Evolutionary conservation across 2,113 vertebrate genomes (phyloP), one percentile per base, ranked within the genome.

Genomic region (Oenanthe melanoleuca): DNA sequence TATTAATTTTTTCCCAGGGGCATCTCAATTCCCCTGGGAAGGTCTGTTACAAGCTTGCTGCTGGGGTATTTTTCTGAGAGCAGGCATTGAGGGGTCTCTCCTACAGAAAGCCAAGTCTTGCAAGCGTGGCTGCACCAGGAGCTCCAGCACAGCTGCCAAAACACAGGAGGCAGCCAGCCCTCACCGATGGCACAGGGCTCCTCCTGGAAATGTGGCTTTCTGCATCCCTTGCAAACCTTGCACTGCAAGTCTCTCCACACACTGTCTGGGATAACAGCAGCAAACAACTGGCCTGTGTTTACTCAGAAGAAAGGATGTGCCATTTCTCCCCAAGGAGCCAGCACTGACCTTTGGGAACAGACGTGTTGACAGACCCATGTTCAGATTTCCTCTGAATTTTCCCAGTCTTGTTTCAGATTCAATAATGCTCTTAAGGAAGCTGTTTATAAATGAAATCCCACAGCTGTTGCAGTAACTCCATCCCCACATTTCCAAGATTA

Each of bases 311-410:
- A 88, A 83, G 79, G 85, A 96, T 33, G 2, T 92, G 88, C 80
- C 82, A 65, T 79, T 88, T 86, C 63, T 95, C 92, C 81, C 93
- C 74, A 77, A 52, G 90, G 67, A 85, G 80, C 53, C 8, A 1
- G 56, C 0, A 0, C 37, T 93, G 93, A 90, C 90, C 75, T 93
- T 60, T 93, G 86, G 72, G 80, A 95, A 90, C 75, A 64, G 74
- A 78, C 2, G 16, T 71, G 88, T 69, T 92, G 92, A 93, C 67
- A 88, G 64, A 89, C 31, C 31, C 56, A 81, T 0, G 0, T 71
- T 88, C 75, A 78, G 71, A 93, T 86, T 96, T 96, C 95, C 96
- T 96, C 75, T 72, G 75, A 80, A 81, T 93, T 95, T 95, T 96
- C 82, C 80, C 82, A 88, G 93, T 85, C 89, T 86, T 83, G 45